These are phyloP conservation scores for Brevimyrus niger DNA, from an alignment of 2,113 vertebrate genomes.

Conservation along the genomic window DNA sequence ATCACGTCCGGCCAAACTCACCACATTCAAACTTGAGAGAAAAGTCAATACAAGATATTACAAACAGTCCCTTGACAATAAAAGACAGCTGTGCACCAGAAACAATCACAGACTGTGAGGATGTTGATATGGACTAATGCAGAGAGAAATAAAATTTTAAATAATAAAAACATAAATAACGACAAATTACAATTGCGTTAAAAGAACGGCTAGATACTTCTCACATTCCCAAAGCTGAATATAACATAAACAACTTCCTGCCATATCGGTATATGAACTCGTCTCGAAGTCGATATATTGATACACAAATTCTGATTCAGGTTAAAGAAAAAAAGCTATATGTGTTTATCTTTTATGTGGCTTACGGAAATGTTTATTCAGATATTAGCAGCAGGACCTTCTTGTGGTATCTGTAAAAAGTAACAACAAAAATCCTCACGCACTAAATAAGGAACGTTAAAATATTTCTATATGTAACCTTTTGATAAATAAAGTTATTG, in stretches of 20 bases:
- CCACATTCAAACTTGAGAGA: conserved; percentile 57
- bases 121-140: conserved; percentile 82
- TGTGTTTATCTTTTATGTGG: conserved; percentile 45
- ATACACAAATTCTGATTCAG: conserved; percentile 55
- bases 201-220: conserved; percentile 39
- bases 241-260: conserved; percentile 35
- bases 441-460: conserved; percentile 95
- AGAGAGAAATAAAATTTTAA: conserved; percentile 25
- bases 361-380: conserved; percentile 49
- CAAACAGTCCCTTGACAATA: conserved; percentile 53
- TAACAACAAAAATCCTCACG: conserved; percentile 80
- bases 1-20: conserved; percentile 45
- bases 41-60: conserved; percentile 58
- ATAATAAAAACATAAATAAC: conserved; percentile 31
- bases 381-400: conserved; percentile 58
- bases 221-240: conserved; percentile 59
- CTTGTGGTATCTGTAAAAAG: conserved; percentile 64
- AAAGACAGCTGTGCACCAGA: conserved; percentile 52
- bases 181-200: not conserved
- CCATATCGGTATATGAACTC: conserved; percentile 40
- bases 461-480: conserved; percentile 99
- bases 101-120: conserved; percentile 66
- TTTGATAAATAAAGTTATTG: conserved; percentile 94
- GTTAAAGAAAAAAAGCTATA: conserved; percentile 43
- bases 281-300: conserved; percentile 47